Conservation (phyloP, 2,113 vertebrate genomes). For the Stegostoma tigrinum region DNA sequence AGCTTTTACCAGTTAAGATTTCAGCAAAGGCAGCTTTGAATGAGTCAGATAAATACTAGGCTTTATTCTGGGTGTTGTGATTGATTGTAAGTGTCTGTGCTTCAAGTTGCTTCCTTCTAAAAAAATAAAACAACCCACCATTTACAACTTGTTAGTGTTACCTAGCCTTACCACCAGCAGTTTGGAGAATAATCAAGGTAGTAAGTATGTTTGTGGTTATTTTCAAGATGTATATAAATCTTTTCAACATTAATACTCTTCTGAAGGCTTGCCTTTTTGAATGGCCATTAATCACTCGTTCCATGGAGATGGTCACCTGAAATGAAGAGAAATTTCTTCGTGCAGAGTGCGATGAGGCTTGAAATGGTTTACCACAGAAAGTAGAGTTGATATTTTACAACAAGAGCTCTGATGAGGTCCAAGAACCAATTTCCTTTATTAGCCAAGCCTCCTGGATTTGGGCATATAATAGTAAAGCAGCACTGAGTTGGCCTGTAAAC, state of each 20-base stretch:
- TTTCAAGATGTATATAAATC: not conserved
- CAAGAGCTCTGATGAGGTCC: too few relatives aligned
- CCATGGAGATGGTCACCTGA: too few relatives aligned
- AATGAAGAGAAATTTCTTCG: too few relatives aligned
- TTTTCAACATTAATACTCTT: not conserved
- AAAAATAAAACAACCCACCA: not conserved
- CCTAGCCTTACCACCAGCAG: not conserved
- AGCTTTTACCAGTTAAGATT: constrained; percentile 8
- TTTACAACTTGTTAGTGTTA: not conserved
- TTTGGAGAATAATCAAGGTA: not conserved
- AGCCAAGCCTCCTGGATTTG: too few relatives aligned
- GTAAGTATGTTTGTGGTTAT: not conserved
- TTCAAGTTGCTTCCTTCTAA: constrained; percentile 3
- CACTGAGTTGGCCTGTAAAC: not conserved
- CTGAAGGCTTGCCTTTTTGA: not conserved
- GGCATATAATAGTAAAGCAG: too few relatives aligned
- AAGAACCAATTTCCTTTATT: too few relatives aligned
- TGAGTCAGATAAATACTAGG: constrained; percentile 29
- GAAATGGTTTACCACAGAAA: too few relatives aligned
- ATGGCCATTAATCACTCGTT: not conserved
- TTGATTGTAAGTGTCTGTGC: constrained; percentile 2
- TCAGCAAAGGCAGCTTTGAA: constrained; percentile 23
- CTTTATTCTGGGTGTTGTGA: not conserved
- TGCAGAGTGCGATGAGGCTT: too few relatives aligned
- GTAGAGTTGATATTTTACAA: too few relatives aligned